Conservation (phyloP, 2,113 vertebrate genomes). For the Enhydra lutris region DNA sequence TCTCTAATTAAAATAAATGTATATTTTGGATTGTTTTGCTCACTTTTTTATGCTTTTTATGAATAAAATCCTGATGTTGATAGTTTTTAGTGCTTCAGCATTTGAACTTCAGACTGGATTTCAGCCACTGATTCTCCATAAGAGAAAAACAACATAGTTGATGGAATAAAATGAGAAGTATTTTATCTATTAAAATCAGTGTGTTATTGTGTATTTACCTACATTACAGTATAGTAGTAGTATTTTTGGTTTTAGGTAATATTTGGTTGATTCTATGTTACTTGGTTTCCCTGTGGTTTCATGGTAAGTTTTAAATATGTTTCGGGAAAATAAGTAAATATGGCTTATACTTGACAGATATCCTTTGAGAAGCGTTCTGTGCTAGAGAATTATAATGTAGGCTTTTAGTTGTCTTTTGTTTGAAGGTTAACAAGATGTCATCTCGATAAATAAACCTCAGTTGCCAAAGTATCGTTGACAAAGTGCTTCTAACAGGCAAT, state of each 20-base stretch:
- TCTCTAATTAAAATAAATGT: conserved; percentile 31
- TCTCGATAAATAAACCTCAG: background rate
- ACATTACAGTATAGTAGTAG: background rate
- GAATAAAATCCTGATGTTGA: background rate
- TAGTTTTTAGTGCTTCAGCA: conserved; percentile 6
- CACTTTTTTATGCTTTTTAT: background rate
- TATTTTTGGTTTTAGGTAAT: background rate
- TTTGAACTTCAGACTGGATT: conserved; percentile 15
- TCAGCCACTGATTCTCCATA: background rate
- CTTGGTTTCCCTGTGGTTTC: background rate
- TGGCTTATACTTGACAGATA: background rate
- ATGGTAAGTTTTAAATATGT: conserved; percentile 13
- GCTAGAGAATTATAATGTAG: background rate
- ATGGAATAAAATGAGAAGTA: conserved; percentile 6
- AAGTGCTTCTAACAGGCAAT: background rate
- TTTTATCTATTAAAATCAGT: background rate
- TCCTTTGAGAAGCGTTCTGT: background rate
- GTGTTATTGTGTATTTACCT: background rate
- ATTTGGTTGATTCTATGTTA: background rate
- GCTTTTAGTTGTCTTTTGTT: background rate
- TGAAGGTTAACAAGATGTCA: background rate
- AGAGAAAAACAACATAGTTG: background rate
- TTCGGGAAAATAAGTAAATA: conserved; percentile 6
- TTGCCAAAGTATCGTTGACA: background rate
- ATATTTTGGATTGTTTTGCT: background rate